Conservation (phyloP, 2,113 vertebrate genomes). For the Ramphastos sulfuratus region DNA sequence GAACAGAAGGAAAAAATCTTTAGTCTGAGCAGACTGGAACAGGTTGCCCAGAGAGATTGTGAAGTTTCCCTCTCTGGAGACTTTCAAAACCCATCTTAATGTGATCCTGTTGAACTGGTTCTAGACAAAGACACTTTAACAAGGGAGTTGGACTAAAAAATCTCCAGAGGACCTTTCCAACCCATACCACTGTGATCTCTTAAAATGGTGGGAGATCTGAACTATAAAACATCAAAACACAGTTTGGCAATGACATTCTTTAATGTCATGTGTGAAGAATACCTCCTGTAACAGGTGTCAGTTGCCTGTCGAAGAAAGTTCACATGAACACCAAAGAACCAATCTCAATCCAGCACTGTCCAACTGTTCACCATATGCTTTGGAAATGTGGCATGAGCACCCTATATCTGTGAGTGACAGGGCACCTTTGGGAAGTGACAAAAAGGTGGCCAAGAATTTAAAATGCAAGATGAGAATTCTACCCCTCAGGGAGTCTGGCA, state of each 20-base stretch:
- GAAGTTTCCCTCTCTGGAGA: no score
- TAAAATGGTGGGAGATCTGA: neutral
- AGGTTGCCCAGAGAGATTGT: no score
- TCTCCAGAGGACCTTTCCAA: no score
- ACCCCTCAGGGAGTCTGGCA: rapidly evolving
- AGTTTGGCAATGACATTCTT: neutral
- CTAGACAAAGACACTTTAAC: no score
- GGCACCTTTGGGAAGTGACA: neutral
- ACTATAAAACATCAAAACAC: neutral
- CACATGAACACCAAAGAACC: neutral
- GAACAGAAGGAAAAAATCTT: no score
- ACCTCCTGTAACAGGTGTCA: neutral
- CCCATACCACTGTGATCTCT: no score
- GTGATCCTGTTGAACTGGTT: no score
- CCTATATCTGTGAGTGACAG: rapidly evolving
- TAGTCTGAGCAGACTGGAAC: no score
- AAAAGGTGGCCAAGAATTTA: neutral
- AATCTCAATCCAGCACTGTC: neutral
- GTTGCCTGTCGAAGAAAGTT: neutral
- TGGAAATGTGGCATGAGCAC: rapidly evolving
- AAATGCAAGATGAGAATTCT: neutral
- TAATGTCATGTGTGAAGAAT: neutral
- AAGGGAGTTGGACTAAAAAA: no score
- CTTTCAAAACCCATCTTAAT: no score
- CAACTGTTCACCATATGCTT: rapidly evolving